These are phyloP conservation scores for Buphagus erythrorhynchus DNA, from an alignment of 2,797 vertebrate genomes.

Conservation along the genomic window DNA sequence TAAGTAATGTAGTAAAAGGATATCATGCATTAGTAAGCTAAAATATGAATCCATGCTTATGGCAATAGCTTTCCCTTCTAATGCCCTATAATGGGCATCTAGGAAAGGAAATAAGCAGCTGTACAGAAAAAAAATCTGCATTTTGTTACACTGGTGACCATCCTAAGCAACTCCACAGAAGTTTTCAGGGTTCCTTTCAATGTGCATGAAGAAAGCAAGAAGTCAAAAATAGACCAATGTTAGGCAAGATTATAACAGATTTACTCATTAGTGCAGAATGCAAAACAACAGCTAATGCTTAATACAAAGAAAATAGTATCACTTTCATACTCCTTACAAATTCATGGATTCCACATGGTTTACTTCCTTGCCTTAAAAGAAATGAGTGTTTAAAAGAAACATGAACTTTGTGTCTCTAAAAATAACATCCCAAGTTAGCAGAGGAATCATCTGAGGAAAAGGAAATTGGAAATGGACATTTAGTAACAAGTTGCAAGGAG, in stretches of 20 bases:
- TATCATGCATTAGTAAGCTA: slow-evolving; percentile 34
- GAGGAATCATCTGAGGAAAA: not conserved
- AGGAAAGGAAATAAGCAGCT: not conserved
- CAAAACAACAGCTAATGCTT: slow-evolving; percentile 19
- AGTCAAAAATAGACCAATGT: not conserved
- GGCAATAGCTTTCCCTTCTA: slow-evolving; percentile 1
- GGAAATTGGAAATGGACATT: not conserved
- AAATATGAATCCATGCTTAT: slow-evolving; percentile 5
- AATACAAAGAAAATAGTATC: slow-evolving; percentile 28
- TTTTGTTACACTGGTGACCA: not conserved
- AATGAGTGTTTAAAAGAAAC: slow-evolving; percentile 1
- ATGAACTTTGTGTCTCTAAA: not conserved
- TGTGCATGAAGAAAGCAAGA: slow-evolving; percentile 2
- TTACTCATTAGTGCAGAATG: slow-evolving; percentile 31
- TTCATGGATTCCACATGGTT: not conserved
- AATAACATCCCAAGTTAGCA: not conserved
- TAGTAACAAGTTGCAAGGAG: not conserved
- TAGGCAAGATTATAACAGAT: not conserved
- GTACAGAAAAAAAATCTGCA: slow-evolving; percentile 14
- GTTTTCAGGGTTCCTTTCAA: slow-evolving; percentile 24
- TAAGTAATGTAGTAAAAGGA: not conserved
- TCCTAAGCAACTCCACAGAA: slow-evolving; percentile 35
- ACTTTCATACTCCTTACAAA: slow-evolving; percentile 20
- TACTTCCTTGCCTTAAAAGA: slow-evolving; percentile 13
- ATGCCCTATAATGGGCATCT: slow-evolving; percentile 2